Evolutionary conservation across 2,113 vertebrate species (phyloP).

Genomic region (Cyanoderma ruficeps): DNA sequence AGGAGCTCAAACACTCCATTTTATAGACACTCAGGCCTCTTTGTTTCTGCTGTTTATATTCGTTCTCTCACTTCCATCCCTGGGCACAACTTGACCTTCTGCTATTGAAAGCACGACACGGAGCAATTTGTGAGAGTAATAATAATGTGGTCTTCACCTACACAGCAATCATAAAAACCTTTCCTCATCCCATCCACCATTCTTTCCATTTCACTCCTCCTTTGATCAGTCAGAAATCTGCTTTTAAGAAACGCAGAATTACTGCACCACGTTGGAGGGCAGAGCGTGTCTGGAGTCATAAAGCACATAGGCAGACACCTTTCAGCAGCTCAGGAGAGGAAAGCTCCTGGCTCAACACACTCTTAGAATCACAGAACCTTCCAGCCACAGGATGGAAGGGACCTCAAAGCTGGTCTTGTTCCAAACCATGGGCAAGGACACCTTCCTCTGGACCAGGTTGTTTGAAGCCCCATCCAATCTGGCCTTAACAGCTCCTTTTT

Average conservation of each 20-base stretch:
- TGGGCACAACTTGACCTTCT: conserved; percentile 76
- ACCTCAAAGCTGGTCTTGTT: background rate
- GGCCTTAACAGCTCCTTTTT: background rate
- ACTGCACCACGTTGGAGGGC: background rate
- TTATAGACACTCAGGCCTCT: background rate
- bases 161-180: conserved; percentile 26
- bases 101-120: conserved; percentile 52
- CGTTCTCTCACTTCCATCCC: conserved; percentile 70
- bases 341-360: background rate
- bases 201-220: conserved; percentile 10
- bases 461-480: background rate
- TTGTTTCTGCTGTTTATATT: conserved; percentile 50
- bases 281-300: background rate
- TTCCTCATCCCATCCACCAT: background rate
- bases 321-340: background rate
- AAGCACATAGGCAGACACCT: background rate
- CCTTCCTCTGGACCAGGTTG: background rate
- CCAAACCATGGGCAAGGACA: background rate
- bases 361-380: background rate
- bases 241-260: conserved; percentile 10
- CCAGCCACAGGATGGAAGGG: background rate
- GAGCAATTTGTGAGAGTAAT: conserved; percentile 36
- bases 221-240: conserved; percentile 14
- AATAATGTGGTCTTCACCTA: conserved; percentile 28
- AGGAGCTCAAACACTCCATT: background rate